phyloP scores from a whole-genome alignment of 2,113 vertebrate species.

The Oreochromis niloticus region DNA sequence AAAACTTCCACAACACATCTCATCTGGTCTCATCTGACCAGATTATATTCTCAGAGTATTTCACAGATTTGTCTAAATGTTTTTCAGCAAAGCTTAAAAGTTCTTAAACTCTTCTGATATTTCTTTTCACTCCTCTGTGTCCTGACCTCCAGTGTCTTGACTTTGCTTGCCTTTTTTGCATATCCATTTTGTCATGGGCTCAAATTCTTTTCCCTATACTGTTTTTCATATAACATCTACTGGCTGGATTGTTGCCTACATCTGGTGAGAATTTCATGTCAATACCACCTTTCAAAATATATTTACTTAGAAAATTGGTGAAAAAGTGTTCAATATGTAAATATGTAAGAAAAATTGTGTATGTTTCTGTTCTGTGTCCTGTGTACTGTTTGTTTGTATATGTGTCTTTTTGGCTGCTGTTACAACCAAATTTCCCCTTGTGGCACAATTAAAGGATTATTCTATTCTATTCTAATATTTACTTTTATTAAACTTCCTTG shows the following conservation, averaged over 20 bases:
- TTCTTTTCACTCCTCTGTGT: not conserved
- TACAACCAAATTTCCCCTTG: too few species aligned
- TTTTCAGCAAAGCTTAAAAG: not conserved
- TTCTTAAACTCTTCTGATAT: not conserved
- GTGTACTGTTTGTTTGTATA: too few species aligned
- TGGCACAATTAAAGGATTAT: too few species aligned
- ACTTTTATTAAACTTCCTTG: not conserved
- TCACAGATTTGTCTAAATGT: not conserved
- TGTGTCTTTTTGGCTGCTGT: too few species aligned
- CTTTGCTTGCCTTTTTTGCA: not conserved
- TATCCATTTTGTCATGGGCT: not conserved
- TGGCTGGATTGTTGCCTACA: not conserved
- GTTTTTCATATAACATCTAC: not conserved
- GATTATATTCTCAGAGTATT: not conserved
- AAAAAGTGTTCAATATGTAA: too few species aligned
- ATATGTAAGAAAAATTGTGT: too few species aligned
- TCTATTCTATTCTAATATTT: not conserved
- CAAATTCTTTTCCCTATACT: not conserved
- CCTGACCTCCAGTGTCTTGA: not conserved
- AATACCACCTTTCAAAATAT: too few species aligned
- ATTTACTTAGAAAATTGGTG: too few species aligned
- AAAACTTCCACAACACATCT: not conserved
- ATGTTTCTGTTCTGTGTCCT: too few species aligned
- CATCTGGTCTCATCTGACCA: not conserved
- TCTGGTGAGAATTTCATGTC: not conserved